A percentile compares a stretch with the other conserved stretches of the same genome.
phyloP scores from a whole-genome alignment of 2,797 vertebrate species.

The Leptatherina wallacei region DNA sequence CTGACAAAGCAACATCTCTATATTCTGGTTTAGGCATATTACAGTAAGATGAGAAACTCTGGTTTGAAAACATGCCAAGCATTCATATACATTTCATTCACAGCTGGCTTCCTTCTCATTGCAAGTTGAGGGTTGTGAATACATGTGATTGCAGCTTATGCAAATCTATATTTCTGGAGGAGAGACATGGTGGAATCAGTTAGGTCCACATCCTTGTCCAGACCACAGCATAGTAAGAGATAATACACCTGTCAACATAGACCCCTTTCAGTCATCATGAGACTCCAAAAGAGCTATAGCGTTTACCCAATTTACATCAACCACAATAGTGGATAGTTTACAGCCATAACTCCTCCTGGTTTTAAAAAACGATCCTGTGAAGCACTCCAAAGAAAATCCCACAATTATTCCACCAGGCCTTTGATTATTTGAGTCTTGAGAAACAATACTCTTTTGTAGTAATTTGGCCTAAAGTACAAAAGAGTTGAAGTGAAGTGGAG shows the following conservation, averaged over 20 bases:
- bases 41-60: slow-evolving; percentile 27
- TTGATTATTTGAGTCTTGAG: slow-evolving; percentile 51
- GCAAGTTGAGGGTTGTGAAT: slow-evolving; percentile 9
- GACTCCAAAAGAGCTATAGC: slow-evolving; percentile 45
- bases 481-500: slow-evolving; percentile 32
- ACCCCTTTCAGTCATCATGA: slow-evolving; percentile 49
- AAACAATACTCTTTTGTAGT: slow-evolving; percentile 56
- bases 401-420: slow-evolving; percentile 38
- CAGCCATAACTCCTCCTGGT: slow-evolving; percentile 38
- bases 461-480: slow-evolving; percentile 43
- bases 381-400: slow-evolving; percentile 48
- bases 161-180: slow-evolving; percentile 34
- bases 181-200: slow-evolving; percentile 53
- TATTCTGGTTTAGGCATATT: not conserved
- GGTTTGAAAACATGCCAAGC: slow-evolving; percentile 41
- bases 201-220: slow-evolving; percentile 40
- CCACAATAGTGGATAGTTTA: slow-evolving; percentile 41
- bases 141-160: slow-evolving; percentile 9
- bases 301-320: slow-evolving; percentile 54
- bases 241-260: slow-evolving; percentile 65
- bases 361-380: slow-evolving; percentile 20
- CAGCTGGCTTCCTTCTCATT: slow-evolving; percentile 28
- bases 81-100: slow-evolving; percentile 48
- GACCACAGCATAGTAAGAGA: slow-evolving; percentile 52
- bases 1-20: slow-evolving; percentile 28